Evolutionary conservation across 64 coral and sea anemone species (phyloP), one percentile per base, ranked within the genome.

Genomic region (Porites lutea): DNA sequence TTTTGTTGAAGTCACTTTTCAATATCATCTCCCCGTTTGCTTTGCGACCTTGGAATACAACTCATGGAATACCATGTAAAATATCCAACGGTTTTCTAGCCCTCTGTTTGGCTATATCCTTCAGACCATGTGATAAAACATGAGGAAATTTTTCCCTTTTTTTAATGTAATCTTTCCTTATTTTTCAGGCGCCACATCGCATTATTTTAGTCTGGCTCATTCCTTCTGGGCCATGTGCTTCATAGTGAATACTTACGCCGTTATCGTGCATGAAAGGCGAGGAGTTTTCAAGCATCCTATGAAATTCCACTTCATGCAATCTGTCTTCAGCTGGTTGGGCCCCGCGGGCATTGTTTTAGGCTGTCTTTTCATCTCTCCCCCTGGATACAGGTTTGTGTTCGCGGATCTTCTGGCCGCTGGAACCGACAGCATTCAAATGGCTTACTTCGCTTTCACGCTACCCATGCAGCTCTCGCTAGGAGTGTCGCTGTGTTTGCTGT

Each of bases 191-290:
- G 94, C 64, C 12, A 72, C 82, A 5, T 91, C 75, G 59, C 97
- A 99, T 73, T 99, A 96, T 76, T 96, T 99, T 19, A 72, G 54
- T 46, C 85, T 99, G 37, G 83, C 88, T 3, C 85, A 92, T 60
- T 94, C 91, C 74, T 94, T 99, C 37, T 99, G 97, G 97, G 90
- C 51, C 50, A 89, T 78, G 60, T 99, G 94, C 71, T 99, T 96
- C 48, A 67, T 99, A 51, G 70, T 79, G 51, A 99, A 99, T 83
- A 95, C 97, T 6, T 92, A 92, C 63, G 80, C 94, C 12, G 97
- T 99, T 20, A 91, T 99, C 69, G 83, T 99, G 23, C 82, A 74
- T 23, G 73, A 70, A 6, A 86, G 81, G 4, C 60, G 82, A 2
- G 19, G 45, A 5, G 55, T 99, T 45, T 99, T 99, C 52, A 86